Evolutionary conservation across 2,113 vertebrate genomes (phyloP).

Genomic region (Tor tambroides): DNA sequence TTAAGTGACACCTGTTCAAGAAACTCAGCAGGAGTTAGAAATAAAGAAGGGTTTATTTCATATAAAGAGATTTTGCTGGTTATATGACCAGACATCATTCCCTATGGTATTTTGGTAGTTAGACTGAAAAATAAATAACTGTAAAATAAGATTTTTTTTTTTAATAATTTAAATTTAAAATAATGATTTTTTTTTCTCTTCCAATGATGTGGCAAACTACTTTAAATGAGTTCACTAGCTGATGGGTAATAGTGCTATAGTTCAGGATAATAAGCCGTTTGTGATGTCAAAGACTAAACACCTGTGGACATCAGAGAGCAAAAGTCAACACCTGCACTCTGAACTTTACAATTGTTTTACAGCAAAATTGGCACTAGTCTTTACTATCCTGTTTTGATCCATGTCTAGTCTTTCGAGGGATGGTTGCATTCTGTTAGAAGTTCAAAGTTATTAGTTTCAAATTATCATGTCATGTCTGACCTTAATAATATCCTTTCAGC

Average conservation of each 20-base stretch:
- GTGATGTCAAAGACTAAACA: constrained; percentile 41
- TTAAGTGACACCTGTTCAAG: constrained; percentile 68
- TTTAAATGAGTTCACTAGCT: not conserved
- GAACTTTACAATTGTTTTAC: constrained; percentile 45
- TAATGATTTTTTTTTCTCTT: too few relatives aligned
- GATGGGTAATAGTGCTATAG: constrained; percentile 25
- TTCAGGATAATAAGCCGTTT: constrained; percentile 44
- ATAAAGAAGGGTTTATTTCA: not conserved
- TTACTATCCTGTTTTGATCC: constrained; percentile 15
- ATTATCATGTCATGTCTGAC: not conserved
- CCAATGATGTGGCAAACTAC: not conserved
- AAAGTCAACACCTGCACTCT: constrained; percentile 55
- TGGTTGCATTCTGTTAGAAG: not conserved
- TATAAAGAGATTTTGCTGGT: not conserved
- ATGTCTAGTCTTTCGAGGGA: not conserved
- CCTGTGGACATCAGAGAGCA: constrained; percentile 48
- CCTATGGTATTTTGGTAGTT: too few relatives aligned
- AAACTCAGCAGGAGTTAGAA: constrained; percentile 38
- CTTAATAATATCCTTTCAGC: not conserved
- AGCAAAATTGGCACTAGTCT: constrained; percentile 47
- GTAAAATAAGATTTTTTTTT: too few relatives aligned
- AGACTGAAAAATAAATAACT: too few relatives aligned
- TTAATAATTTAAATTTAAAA: too few relatives aligned
- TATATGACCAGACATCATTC: not conserved
- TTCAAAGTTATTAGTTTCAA: not conserved